Evolutionary conservation across 2,888 invertebrate genomes (phyloP).

Genomic region (Thymelicus lineola): DNA sequence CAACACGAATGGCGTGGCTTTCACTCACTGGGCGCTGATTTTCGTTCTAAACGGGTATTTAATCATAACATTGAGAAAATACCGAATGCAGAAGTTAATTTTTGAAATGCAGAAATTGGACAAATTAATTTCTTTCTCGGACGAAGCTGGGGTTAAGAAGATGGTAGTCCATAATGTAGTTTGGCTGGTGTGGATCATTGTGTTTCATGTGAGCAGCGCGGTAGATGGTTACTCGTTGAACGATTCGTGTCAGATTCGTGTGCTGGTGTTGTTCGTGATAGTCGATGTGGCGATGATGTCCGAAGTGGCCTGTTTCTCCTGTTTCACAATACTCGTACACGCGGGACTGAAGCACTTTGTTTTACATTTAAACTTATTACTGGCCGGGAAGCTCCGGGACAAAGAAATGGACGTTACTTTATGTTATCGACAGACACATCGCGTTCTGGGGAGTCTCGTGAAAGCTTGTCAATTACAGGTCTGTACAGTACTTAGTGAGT

Average conservation of each 20-base stretch:
- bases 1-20: not conserved
- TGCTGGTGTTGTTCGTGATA: not conserved
- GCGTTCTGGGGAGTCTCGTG: constrained; percentile 12
- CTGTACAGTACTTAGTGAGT: not conserved
- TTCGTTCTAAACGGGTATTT: constrained; percentile 10
- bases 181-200: constrained; percentile 1
- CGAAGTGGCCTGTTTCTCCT: constrained; percentile 21
- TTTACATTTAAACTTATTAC: constrained; percentile 8
- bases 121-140: not conserved
- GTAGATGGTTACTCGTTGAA: no score
- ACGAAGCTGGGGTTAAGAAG: not conserved
- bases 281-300: not conserved
- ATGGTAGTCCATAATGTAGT: not conserved
- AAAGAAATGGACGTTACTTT: constrained; percentile 15
- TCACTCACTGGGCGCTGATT: constrained; percentile 5
- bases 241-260: no score
- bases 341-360: constrained; percentile 17
- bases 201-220: not conserved
- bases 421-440: constrained; percentile 33
- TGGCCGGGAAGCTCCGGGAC: not conserved
- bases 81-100: constrained; percentile 4
- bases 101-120: constrained; percentile 16
- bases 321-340: not conserved
- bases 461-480: constrained; percentile 29
- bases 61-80: constrained; percentile 7